These are phyloP conservation scores for Pitangus sulphuratus DNA, from an alignment of 2,797 vertebrate genomes.

Conservation along the genomic window DNA sequence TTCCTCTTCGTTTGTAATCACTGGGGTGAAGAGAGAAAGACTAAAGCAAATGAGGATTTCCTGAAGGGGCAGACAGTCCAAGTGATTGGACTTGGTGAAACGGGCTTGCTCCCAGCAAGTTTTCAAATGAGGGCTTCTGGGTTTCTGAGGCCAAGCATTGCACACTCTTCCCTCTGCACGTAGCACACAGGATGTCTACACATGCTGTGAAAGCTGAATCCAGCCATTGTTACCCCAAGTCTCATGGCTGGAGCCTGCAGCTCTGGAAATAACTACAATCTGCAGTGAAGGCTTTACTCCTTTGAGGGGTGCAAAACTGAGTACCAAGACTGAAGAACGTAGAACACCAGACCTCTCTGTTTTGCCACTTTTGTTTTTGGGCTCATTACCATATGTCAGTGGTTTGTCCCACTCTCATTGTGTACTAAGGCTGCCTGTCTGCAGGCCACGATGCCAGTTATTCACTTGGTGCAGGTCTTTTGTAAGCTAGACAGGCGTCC, in stretches of 20 bases:
- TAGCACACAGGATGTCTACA: background rate
- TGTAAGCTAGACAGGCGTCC: background rate
- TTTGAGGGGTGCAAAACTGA: background rate
- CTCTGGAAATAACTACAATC: background rate
- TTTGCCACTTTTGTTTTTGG: background rate
- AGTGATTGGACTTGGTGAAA: constrained; percentile 18
- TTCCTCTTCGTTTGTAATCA: constrained; percentile 28
- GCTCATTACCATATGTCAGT: rapidly evolving
- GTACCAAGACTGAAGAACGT: background rate
- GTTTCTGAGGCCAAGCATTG: background rate
- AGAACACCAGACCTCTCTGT: rapidly evolving
- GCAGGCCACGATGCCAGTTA: background rate
- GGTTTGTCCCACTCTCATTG: background rate
- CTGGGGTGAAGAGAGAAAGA: background rate
- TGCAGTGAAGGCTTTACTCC: background rate
- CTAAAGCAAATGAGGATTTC: constrained; percentile 6
- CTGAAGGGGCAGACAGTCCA: constrained; percentile 19
- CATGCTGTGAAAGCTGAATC: background rate
- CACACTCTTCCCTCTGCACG: rapidly evolving
- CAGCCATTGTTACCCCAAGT: background rate
- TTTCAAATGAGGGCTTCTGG: background rate
- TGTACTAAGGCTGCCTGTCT: background rate
- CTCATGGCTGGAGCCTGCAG: background rate
- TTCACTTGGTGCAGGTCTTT: background rate
- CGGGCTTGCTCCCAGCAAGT: background rate